Evolutionary conservation across 2,888 invertebrate species (phyloP).

Genomic region (Sepioteuthis lessoniana): DNA sequence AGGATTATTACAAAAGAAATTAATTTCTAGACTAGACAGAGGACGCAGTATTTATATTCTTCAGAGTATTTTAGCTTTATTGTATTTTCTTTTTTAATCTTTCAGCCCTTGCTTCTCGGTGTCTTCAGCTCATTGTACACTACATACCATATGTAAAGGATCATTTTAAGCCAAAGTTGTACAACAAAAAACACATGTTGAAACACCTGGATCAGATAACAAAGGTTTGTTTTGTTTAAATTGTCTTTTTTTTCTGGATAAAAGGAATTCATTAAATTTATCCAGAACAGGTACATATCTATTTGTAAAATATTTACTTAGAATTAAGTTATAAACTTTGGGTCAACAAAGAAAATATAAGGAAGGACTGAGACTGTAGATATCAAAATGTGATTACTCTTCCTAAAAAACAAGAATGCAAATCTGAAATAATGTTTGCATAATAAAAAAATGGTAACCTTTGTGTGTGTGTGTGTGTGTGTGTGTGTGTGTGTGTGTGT

Average conservation of each 20-base stretch:
- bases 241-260: too few relatives aligned
- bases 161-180: slow-evolving; percentile 74
- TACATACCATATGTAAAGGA: slow-evolving; percentile 76
- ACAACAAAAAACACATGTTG: slow-evolving; percentile 72
- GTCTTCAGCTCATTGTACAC: slow-evolving; percentile 78
- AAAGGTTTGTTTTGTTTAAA: slow-evolving; percentile 65
- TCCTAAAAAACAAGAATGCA: too few relatives aligned
- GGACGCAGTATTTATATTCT: neutral
- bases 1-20: too few relatives aligned
- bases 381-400: too few relatives aligned
- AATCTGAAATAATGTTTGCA: neutral
- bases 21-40: too few relatives aligned
- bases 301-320: too few relatives aligned
- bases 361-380: too few relatives aligned
- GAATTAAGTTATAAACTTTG: too few relatives aligned
- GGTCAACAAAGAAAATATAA: too few relatives aligned
- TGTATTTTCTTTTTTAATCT: slow-evolving; percentile 48
- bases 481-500: too few relatives aligned
- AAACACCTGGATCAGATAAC: slow-evolving; percentile 75
- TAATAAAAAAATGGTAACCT: neutral
- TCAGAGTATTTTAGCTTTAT: neutral
- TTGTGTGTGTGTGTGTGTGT: neutral
- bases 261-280: too few relatives aligned
- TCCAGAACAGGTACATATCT: too few relatives aligned
- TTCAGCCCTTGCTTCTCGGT: slow-evolving; percentile 76